Conservation (phyloP, 2,797 vertebrate species). For the Smutsia gigantea region DNA sequence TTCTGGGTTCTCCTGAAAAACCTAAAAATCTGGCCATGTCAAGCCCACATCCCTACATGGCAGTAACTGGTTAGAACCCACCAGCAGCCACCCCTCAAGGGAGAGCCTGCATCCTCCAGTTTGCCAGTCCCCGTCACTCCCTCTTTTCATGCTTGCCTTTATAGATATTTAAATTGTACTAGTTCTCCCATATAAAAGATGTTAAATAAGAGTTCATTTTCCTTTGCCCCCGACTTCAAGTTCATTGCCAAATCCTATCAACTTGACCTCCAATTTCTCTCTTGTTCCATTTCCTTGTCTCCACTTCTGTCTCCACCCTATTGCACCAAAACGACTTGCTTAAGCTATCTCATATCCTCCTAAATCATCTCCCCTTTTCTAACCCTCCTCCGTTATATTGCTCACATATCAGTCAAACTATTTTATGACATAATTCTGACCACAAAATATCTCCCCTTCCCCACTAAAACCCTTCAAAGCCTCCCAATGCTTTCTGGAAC, state of each 20-base stretch:
- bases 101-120: neutral
- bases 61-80: neutral
- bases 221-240: neutral
- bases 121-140: neutral
- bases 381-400: neutral
- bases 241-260: conserved; percentile 25
- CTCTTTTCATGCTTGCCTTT: neutral
- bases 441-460: conserved; percentile 6
- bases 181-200: conserved; percentile 43
- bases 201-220: conserved; percentile 44
- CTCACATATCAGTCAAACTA: conserved; percentile 24
- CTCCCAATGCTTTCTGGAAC: neutral
- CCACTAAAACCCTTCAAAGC: conserved; percentile 8
- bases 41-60: neutral
- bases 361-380: neutral
- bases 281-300: neutral
- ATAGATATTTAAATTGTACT: neutral
- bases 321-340: neutral
- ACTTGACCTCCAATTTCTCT: neutral
- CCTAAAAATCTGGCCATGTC: neutral
- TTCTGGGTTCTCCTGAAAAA: neutral
- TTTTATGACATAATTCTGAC: conserved; percentile 16
- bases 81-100: neutral
- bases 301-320: neutral
- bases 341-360: neutral